Base-by-base conservation (phyloP, 2,797 vertebrate genomes). In the Bradypus variegatus region DNA sequence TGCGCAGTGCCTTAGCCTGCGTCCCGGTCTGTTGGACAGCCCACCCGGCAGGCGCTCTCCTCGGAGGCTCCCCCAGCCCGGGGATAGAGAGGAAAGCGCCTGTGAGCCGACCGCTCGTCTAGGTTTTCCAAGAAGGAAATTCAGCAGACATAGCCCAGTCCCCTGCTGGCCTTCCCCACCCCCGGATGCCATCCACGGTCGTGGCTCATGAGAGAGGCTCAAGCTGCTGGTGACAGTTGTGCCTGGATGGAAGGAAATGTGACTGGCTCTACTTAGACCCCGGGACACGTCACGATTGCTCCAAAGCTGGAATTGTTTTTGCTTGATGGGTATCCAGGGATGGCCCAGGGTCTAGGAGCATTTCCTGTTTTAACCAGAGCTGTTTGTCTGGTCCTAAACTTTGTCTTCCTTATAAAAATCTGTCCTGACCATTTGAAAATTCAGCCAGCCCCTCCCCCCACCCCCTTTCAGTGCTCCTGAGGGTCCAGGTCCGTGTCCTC, bases 261-360 rank as follows among this genome's bases (percentile, higher is more conserved):
- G 50, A 72, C 75, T n/a, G 48, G 77, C n/a, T 73, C 31, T 36
- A 36, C 50, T 88, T 72, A 73, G 50, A 58, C 33, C 41, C 72
- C 31, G 86, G 76, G 53, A 89, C 64, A 72, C 6, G 84, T 94
- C 91, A 58, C 69, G 88, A 64, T 94, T 93, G 67, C 76, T 86
- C 18, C 19, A 60, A 89, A 85, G 12, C 82, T 81, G 64, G 64
- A 83, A 72, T 86, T 76, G 70, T 53, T 78, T 91, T 91, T 93
- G 60, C 53, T 73, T 93, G 27, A 58, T 90, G 12, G 5, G 87
- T 78, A 77, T 31, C 18, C 69, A 41, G 48, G 55, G 6, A 27
- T 79, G 75, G 82, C 38, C 29, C 27, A 76, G 5, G 55, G 60
- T 73, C 76, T 92, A 10, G 4, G 60, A 45, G 55, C 25, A 84